Evolutionary conservation across 2,797 vertebrate genomes (phyloP).

Genomic region (Lithobates pipiens): DNA sequence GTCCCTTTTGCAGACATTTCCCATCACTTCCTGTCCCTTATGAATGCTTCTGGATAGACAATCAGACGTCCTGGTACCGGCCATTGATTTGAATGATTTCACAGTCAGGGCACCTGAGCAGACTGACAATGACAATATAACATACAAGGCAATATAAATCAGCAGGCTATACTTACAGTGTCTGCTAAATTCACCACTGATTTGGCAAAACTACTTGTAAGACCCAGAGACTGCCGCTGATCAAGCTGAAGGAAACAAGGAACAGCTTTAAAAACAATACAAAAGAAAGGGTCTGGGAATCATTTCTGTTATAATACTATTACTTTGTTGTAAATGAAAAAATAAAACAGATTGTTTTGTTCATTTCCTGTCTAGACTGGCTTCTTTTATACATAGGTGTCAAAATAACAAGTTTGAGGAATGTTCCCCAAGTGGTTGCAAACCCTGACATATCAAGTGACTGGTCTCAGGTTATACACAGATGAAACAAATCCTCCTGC

Average conservation of each 20-base stretch:
- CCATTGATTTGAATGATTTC: background rate
- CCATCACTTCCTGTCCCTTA: background rate
- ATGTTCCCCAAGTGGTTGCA: too few relatives aligned
- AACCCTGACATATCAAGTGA: too few relatives aligned
- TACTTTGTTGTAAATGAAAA: background rate
- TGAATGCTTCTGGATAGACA: background rate
- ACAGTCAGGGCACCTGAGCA: background rate
- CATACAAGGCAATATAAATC: background rate
- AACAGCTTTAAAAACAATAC: background rate
- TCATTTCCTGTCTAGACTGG: background rate
- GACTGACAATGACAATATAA: background rate
- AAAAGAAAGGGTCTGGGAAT: too few relatives aligned
- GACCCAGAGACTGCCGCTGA: conserved; percentile 86
- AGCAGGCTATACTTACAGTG: conserved; percentile 77
- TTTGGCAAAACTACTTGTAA: conserved; percentile 95
- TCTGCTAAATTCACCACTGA: conserved; percentile 94
- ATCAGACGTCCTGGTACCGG: too few relatives aligned
- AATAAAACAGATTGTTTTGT: background rate
- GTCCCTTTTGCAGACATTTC: too few relatives aligned
- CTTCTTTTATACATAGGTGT: too few relatives aligned
- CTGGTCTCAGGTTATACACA: too few relatives aligned
- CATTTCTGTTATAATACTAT: too few relatives aligned
- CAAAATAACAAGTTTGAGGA: too few relatives aligned
- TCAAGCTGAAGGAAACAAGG: conserved; percentile 66
- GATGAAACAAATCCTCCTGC: too few relatives aligned